A percentile compares a stretch with the other conserved stretches of the same genome.
Conservation (phyloP, 2,888 invertebrate genomes). For the Hemistola chrysoprasaria region DNA sequence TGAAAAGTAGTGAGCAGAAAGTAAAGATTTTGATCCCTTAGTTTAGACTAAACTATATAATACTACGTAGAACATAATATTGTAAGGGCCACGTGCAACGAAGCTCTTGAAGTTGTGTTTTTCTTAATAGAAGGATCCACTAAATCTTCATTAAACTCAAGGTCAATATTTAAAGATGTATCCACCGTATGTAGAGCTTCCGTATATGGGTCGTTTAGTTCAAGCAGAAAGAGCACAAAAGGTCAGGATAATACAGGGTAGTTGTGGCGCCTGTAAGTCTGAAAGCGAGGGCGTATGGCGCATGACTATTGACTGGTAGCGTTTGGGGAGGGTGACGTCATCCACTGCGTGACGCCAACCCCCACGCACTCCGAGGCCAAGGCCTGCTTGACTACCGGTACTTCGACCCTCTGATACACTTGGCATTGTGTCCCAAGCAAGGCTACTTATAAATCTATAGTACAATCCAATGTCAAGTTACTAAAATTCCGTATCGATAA, state of each 20-base stretch:
- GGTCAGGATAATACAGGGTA: constrained; percentile 22
- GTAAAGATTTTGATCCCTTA: too few species aligned
- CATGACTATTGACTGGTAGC: constrained; percentile 39
- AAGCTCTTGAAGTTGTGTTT: constrained; percentile 4
- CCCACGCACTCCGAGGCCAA: constrained; percentile 60
- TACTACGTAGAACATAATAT: too few species aligned
- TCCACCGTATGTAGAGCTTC: constrained; percentile 23
- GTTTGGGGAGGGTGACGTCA: constrained; percentile 57
- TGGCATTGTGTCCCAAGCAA: constrained; percentile 55
- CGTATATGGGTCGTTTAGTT: constrained; percentile 16
- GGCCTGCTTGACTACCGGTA: constrained; percentile 40
- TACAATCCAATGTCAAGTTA: constrained; percentile 27
- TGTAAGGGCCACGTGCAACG: constrained; percentile 6
- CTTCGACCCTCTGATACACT: constrained; percentile 53
- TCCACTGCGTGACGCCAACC: constrained; percentile 51
- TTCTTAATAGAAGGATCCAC: constrained; percentile 6
- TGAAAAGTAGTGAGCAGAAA: too few species aligned
- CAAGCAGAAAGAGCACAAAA: constrained; percentile 16
- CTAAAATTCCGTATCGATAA: constrained; percentile 11
- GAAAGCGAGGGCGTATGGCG: constrained; percentile 46
- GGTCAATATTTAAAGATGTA: constrained; percentile 7
- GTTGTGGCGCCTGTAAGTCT: constrained; percentile 46
- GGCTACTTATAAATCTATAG: constrained; percentile 29
- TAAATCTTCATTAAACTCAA: constrained; percentile 9
- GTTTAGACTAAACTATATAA: too few species aligned